Percentiles rank a stretch among this genome's conserved stretches.
These are phyloP conservation scores for Ophion slaviceki DNA, from an alignment of 2,888 invertebrate species.

Conservation along the genomic window DNA sequence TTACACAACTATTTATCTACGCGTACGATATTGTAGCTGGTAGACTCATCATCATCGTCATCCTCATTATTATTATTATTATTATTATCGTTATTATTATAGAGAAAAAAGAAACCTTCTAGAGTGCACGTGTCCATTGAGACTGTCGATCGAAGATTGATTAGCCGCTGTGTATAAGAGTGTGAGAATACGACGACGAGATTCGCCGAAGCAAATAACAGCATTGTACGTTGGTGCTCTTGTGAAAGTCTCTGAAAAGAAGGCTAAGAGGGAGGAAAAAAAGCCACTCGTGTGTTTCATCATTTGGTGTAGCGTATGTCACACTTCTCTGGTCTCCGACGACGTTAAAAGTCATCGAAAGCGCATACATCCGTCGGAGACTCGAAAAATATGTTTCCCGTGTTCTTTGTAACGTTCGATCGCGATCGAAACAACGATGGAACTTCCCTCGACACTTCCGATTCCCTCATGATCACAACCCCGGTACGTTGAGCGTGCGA, in stretches of 20 bases:
- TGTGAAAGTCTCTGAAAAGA: slow-evolving; percentile 38
- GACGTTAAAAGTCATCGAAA: slow-evolving; percentile 1
- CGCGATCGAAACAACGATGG: slow-evolving; percentile 1
- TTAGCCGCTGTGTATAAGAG: neutral
- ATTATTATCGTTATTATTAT: slow-evolving; percentile 35
- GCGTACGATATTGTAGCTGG: slow-evolving; percentile 57
- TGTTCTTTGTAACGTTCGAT: slow-evolving; percentile 5
- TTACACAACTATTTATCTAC: slow-evolving; percentile 76
- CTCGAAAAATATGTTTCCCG: slow-evolving; percentile 18
- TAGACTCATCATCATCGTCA: slow-evolving; percentile 36
- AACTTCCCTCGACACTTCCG: slow-evolving; percentile 11
- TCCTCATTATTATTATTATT: slow-evolving; percentile 18
- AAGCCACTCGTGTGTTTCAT: slow-evolving; percentile 17
- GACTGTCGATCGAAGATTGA: slow-evolving; percentile 23
- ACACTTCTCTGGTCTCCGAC: slow-evolving; percentile 8
- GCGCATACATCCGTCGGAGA: neutral
- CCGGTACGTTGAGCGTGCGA: slow-evolving; percentile 53
- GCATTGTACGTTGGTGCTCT: slow-evolving; percentile 21
- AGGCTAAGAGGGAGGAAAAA: neutral
- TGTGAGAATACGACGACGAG: slow-evolving; percentile 26
- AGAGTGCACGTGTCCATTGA: neutral
- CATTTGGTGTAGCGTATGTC: slow-evolving; percentile 18
- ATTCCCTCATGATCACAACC: neutral
- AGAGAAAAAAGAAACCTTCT: slow-evolving; percentile 10
- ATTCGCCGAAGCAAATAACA: neutral